Percentiles rank a stretch among this genome's conserved stretches.
These are phyloP conservation scores for Bombus pascuorum DNA, from an alignment of 1,140 invertebrate species.

Conservation along the genomic window DNA sequence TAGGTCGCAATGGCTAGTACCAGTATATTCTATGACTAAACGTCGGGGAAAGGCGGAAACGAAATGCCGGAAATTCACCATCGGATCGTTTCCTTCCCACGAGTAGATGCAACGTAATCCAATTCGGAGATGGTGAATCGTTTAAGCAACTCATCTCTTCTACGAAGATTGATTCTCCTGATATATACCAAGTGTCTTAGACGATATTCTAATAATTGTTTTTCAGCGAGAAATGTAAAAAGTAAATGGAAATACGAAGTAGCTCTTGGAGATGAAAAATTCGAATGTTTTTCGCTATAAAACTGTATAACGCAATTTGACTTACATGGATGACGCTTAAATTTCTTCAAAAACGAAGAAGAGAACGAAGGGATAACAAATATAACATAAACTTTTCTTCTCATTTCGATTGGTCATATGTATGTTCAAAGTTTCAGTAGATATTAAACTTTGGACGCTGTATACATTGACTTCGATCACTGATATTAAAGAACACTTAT, in stretches of 20 bases:
- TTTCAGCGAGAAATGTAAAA: neutral
- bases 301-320: neutral
- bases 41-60: conserved; percentile 38
- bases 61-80: conserved; percentile 56
- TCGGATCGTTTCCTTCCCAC: conserved; percentile 39
- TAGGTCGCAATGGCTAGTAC: conserved; percentile 14
- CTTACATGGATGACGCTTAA: neutral
- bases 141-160: conserved; percentile 49
- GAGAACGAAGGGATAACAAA: neutral
- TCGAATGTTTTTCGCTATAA: neutral
- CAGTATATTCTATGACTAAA: conserved; percentile 52
- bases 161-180: neutral
- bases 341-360: neutral
- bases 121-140: conserved; percentile 57
- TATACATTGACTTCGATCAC: neutral
- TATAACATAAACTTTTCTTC: too few species aligned
- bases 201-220: neutral
- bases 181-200: neutral
- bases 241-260: neutral
- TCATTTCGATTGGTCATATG: neutral
- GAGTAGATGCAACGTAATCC: conserved; percentile 51
- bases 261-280: neutral
- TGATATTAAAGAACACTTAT: neutral
- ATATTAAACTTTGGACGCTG: neutral
- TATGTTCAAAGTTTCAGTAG: neutral